These are phyloP conservation scores for Latrodectus hesperus DNA, from an alignment of 2,888 invertebrate genomes.

Conservation along the genomic window DNA sequence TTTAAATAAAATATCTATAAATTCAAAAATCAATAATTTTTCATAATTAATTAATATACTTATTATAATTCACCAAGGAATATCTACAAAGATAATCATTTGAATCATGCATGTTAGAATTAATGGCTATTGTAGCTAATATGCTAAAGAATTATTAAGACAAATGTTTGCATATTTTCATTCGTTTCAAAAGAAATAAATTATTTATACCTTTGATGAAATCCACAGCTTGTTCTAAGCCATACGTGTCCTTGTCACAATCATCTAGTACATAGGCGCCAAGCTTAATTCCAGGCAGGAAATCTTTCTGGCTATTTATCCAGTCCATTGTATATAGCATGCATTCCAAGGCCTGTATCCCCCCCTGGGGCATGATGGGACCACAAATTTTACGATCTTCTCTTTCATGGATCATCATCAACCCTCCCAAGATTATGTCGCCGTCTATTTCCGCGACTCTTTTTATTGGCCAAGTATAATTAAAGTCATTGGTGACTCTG, in stretches of 20 bases:
- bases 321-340: slow-evolving; percentile 93
- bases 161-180: too few species aligned
- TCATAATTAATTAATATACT: too few species aligned
- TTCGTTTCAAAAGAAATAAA: neutral
- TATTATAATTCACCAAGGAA: too few species aligned
- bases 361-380: slow-evolving; percentile 94
- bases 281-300: slow-evolving; percentile 85
- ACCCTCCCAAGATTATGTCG: slow-evolving; percentile 89
- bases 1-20: too few species aligned
- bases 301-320: slow-evolving; percentile 80
- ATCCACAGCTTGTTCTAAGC: slow-evolving; percentile 95
- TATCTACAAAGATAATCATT: too few species aligned
- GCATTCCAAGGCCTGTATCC: slow-evolving; percentile 86
- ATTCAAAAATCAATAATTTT: too few species aligned
- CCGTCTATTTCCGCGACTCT: slow-evolving; percentile 91
- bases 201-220: slow-evolving; percentile 89
- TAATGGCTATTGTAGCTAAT: too few species aligned
- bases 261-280: slow-evolving; percentile 94
- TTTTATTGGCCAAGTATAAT: slow-evolving; percentile 84
- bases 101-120: too few species aligned
- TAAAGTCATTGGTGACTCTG: neutral
- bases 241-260: slow-evolving; percentile 96
- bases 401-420: slow-evolving; percentile 96
- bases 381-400: slow-evolving; percentile 92
- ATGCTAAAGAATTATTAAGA: too few species aligned